Evolutionary conservation across 2,113 vertebrate species (phyloP), one percentile per base, ranked within the genome.

Genomic region (Aix galericulata): DNA sequence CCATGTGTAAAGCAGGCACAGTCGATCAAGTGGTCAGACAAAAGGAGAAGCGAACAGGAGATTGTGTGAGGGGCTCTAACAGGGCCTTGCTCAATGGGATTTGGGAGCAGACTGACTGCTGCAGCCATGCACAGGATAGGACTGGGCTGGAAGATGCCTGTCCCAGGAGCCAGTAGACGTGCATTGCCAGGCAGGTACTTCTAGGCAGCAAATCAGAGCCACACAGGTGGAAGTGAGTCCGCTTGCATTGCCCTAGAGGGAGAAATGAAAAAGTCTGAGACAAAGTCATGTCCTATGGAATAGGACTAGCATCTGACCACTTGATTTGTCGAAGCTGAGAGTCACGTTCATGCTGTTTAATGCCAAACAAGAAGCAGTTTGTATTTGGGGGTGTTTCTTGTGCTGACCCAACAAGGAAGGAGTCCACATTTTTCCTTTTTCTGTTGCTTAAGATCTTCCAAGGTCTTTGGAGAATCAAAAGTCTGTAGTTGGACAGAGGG

Each of bases 351-450:
- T 62, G 48, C 89, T 90, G 50, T 66, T 78, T 66, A 82, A 75
- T 75, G 77, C 85, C 82, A 93, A 44, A 64, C 63, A 85, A 72
- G 31, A 72, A 21, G 9, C 60, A 38, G 63, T 81, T 92, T 71
- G 34, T 72, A 31, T 74, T 87, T 58, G 44, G 31, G 42, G 18
- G 18, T 38, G 27, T 87, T 85, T 36, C 50, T 74, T 88, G 56
- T 21, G 52, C 16, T 94, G 62, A 72, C 42, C 53, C 48, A 44
- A 5, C 21, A 76, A 50, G 40, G 21, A 77, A 53, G 36, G 48
- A 31, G 17, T 34, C 46, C 7, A 2, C 4, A 0, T 77, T 85
- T 85, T 75, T 82, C 26, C 9, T 71, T 75, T 83, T 60, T 52
- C 27, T 64, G 13, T 83, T 74, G 42, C 40, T 77, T 69, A 21